phyloP scores from a whole-genome alignment of 2,113 vertebrate species.

The Leuciscus idus region DNA sequence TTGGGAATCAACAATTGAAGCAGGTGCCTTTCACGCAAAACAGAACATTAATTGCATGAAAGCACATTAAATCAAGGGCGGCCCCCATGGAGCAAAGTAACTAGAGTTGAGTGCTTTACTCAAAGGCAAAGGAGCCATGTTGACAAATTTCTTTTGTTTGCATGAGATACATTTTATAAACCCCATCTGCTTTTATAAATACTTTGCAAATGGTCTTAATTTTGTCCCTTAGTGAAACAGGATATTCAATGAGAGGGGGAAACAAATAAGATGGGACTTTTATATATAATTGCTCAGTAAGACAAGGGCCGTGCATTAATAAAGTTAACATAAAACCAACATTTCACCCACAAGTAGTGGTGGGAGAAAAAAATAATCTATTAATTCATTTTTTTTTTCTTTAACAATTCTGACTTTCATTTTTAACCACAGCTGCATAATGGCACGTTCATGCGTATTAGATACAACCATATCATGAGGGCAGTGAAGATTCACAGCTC shows the following conservation, averaged over 20 bases:
- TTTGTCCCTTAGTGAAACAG: neutral
- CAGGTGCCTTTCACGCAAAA: constrained; percentile 32
- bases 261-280: neutral
- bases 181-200: neutral
- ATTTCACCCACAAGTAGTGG: neutral
- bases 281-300: neutral
- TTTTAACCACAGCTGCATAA: neutral
- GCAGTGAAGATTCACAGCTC: neutral
- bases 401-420: neutral
- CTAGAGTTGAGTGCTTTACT: constrained; percentile 14
- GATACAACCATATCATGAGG: neutral
- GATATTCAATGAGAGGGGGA: neutral
- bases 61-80: constrained; percentile 26
- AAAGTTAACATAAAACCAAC: neutral
- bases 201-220: neutral
- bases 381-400: neutral
- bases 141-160: neutral
- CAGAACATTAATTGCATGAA: constrained; percentile 20
- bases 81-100: constrained; percentile 1
- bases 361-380: too few species aligned
- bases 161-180: neutral
- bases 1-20: constrained; percentile 8
- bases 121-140: neutral
- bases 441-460: neutral
- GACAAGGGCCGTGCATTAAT: neutral